These are phyloP conservation scores for Temnothorax rugatulus DNA, from an alignment of 2,888 invertebrate species.

Conservation along the genomic window DNA sequence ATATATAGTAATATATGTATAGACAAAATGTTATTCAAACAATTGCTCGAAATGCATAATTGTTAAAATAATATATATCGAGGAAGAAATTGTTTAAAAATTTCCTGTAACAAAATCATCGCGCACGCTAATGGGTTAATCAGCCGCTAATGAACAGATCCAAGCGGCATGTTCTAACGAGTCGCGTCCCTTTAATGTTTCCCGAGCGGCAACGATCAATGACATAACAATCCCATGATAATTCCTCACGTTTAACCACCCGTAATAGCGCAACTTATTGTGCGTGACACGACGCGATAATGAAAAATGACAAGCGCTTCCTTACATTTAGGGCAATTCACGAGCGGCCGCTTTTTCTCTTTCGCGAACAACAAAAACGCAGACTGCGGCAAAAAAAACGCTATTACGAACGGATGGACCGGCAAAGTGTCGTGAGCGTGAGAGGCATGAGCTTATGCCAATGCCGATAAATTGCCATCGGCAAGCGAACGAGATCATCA, in stretches of 20 bases:
- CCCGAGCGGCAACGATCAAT: constrained; percentile 43
- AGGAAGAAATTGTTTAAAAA: background rate
- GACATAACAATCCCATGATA: constrained; percentile 49
- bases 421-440: background rate
- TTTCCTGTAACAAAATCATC: background rate
- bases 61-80: background rate
- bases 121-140: constrained; percentile 37
- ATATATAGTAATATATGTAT: background rate
- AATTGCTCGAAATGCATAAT: background rate
- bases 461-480: constrained; percentile 40
- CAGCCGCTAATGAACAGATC: constrained; percentile 26
- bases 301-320: constrained; percentile 52
- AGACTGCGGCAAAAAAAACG: background rate
- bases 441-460: constrained; percentile 13
- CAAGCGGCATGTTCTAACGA: constrained; percentile 37
- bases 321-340: constrained; percentile 29
- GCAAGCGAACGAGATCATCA: constrained; percentile 58
- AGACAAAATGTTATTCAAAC: background rate
- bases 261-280: constrained; percentile 44
- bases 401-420: background rate
- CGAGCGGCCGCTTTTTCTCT: constrained; percentile 2
- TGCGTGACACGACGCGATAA: constrained; percentile 28
- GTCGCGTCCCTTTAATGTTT: constrained; percentile 51
- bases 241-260: constrained; percentile 17
- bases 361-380: constrained; percentile 9